A percentile compares a stretch with the other conserved stretches of the same genome.
phyloP scores from a whole-genome alignment of 1,140 invertebrate species.

The Monomorium pharaonis region DNA sequence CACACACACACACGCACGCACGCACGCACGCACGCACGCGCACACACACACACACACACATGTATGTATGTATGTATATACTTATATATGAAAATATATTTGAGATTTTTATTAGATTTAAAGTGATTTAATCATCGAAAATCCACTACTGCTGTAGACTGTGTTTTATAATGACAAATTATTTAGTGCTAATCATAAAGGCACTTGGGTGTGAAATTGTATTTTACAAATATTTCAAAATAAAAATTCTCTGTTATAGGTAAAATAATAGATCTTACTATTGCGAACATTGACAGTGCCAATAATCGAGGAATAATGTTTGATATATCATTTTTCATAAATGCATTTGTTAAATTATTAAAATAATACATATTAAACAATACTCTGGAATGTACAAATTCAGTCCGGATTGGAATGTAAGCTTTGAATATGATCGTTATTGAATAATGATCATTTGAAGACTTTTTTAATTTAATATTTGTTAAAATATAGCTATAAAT shows the following conservation, averaged over 20 bases:
- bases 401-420: slow-evolving; percentile 35
- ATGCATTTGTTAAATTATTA: not conserved
- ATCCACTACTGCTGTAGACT: not conserved
- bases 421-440: slow-evolving; percentile 8
- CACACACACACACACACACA: no score
- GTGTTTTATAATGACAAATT: not conserved
- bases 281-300: not conserved
- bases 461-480: slow-evolving; percentile 21
- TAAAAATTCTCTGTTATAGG: slow-evolving; percentile 27
- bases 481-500: slow-evolving; percentile 22
- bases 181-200: slow-evolving; percentile 13
- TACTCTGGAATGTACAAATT: slow-evolving; percentile 32
- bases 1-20: no score
- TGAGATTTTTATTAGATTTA: not conserved
- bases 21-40: no score
- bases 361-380: slow-evolving; percentile 31
- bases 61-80: not conserved
- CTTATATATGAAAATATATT: not conserved
- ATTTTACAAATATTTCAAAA: slow-evolving; percentile 11
- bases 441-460: not conserved
- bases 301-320: slow-evolving; percentile 30
- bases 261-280: slow-evolving; percentile 22
- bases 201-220: slow-evolving; percentile 41
- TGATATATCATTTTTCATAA: slow-evolving; percentile 20
- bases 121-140: not conserved